Base-by-base conservation (phyloP, 2,797 vertebrate species). In the Diplodus puntazzo region DNA sequence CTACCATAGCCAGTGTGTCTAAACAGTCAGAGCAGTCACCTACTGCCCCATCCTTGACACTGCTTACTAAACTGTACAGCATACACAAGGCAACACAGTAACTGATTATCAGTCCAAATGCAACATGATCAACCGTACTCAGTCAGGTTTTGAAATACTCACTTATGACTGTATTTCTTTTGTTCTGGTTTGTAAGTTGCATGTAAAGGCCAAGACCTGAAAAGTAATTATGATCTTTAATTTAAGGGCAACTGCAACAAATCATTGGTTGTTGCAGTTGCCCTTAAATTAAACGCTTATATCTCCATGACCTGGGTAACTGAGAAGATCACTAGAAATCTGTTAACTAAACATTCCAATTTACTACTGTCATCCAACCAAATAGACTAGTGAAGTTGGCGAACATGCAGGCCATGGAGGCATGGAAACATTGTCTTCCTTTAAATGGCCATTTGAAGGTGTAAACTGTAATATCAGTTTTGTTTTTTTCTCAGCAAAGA, bases 101-200 rank as follows among this genome's bases (percentile, higher is more conserved):
- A 59, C 18, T n/a, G 34, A 49, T 43, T 27, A 42, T 12, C 4
- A 61, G 2, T 54, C 27, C 4, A 14, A 23, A 23, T 23, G 8
- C 67, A 49, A 3, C n/a, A 58, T 50, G 13, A 46, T 21, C 8
- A 17, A 18, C 39, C 30, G 1, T 21, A 16, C 7, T 60, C 27
- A 20, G 10, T 39, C 20, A 34, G 25, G n/a, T 20, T 71, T 49
- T 45, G 4, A 69, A 65, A 23, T 12, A 48, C 8, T 48, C 11
- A 0, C 3, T 20, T 0, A n/a, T 58, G 21, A 3, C 66, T 49
- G 0, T 67, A 69, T 53, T 53, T 42, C 18, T 61, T 27, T 53
- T 18, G 21, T 12, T 42, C 18, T 8, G 34, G 20, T 67, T 17
- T 25, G 3, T 25, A 42, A 43, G 10, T 16, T 54, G 23, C 13